Conservation (phyloP, 2,113 vertebrate species). For the Gasterosteus aculeatus region DNA sequence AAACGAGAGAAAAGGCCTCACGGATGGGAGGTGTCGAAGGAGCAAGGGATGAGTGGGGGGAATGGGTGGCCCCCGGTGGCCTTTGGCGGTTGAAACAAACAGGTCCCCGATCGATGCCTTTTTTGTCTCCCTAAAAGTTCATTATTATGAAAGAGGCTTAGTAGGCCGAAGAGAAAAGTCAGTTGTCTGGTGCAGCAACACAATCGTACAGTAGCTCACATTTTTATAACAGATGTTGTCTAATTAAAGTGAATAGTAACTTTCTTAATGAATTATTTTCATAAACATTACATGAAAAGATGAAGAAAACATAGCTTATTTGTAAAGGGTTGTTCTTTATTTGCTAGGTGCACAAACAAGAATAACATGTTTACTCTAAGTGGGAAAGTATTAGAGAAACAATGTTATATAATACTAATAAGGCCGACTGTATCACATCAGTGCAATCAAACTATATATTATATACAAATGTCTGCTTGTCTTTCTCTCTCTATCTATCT, state of each 20-base stretch:
- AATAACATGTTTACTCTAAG: neutral
- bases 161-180: slow-evolving; percentile 34
- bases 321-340: neutral
- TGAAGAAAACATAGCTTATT: neutral
- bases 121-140: slow-evolving; percentile 63
- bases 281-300: neutral
- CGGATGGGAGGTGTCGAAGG: slow-evolving; percentile 61
- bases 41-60: slow-evolving; percentile 58
- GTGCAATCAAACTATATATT: neutral
- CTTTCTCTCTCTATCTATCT: neutral
- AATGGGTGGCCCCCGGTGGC: slow-evolving; percentile 68
- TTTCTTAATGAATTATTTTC: neutral
- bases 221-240: slow-evolving; percentile 10
- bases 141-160: slow-evolving; percentile 62
- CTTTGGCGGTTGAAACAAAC: slow-evolving; percentile 73
- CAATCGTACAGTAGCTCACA: neutral
- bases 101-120: slow-evolving; percentile 65
- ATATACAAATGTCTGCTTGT: neutral
- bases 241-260: neutral
- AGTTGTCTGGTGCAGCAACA: slow-evolving; percentile 29
- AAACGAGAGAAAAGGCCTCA: slow-evolving; percentile 52
- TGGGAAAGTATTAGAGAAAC: neutral
- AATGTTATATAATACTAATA: neutral
- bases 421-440: neutral
- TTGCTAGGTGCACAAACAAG: neutral